Conservation (phyloP, 1,140 invertebrate species). For the Drosophila arawakana region DNA sequence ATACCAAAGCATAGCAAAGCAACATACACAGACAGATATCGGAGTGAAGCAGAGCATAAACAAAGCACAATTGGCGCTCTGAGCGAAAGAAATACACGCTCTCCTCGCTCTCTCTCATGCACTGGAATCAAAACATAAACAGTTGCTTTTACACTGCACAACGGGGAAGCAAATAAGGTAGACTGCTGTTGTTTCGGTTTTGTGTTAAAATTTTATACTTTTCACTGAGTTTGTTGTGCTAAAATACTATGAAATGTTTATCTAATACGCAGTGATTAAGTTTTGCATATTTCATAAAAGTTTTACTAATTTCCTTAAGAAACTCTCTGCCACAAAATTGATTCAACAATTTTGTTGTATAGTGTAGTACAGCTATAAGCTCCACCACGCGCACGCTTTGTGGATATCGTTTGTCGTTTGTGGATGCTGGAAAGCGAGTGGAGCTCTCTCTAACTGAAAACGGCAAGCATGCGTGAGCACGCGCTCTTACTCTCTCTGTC, state of each 20-base stretch:
- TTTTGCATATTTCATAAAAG: too few species aligned
- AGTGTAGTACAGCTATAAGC: slow-evolving; percentile 51
- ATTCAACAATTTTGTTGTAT: slow-evolving; percentile 5
- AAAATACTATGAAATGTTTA: too few species aligned
- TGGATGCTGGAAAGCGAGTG: slow-evolving; percentile 61
- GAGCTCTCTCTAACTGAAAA: neutral
- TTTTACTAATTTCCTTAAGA: too few species aligned
- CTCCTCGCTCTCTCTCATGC: slow-evolving; percentile 23
- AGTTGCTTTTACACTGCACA: slow-evolving; percentile 57
- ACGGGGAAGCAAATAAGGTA: neutral
- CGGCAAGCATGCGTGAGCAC: slow-evolving; percentile 23
- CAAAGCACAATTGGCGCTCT: slow-evolving; percentile 13
- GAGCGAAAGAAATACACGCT: slow-evolving; percentile 10
- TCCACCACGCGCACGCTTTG: slow-evolving; percentile 64
- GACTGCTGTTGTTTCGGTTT: too few species aligned
- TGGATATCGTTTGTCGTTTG: slow-evolving; percentile 35
- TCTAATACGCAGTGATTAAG: too few species aligned
- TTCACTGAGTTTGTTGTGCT: too few species aligned
- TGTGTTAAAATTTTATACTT: too few species aligned
- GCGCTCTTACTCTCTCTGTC: slow-evolving; percentile 1
- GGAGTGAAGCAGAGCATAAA: slow-evolving; percentile 5
- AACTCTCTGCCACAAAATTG: too few species aligned
- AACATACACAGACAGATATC: slow-evolving; percentile 5
- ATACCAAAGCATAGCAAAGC: slow-evolving; percentile 44
- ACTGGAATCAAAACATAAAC: slow-evolving; percentile 74